Evolutionary conservation across 2,113 vertebrate species (phyloP), one percentile per base, ranked within the genome.

Genomic region (Anser cygnoides): DNA sequence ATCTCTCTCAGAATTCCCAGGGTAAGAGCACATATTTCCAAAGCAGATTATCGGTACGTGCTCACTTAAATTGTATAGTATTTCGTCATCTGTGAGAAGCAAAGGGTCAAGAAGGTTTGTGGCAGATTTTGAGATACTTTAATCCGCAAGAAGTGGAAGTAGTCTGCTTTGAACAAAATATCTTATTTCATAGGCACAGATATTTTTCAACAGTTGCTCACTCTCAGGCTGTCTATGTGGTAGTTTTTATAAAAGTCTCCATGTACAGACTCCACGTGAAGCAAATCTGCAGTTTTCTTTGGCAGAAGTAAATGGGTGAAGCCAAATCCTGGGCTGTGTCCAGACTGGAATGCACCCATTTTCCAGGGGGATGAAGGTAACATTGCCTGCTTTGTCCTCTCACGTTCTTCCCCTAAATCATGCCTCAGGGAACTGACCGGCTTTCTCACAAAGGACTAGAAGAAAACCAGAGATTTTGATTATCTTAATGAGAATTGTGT

Each of bases 371-470:
- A 18, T 33, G 29, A 68, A 22, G 4, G 21, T 61, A 57, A 11
- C n/a, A 31, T 17, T 22, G 28, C 44, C 55, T 22, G 6, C 6
- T 73, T 86, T 65, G 18, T 57, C 5, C 43, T 43, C 4, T 26
- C 35, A 57, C 10, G 6, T 52, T 74, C 33, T 46, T 22, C 13
- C 20, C 35, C 17, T 77, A 87, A 66, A 70, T 78, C 49, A 50
- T 29, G 33, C 16, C 22, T 74, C 55, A 87, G 39, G 26, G 39
- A 68, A 37, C 0, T 0, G 55, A 39, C 3, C 22, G 2, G 9
- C 35, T 84, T 91, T 93, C 67, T 84, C 12, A 70, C 35, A 85
- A 35, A 4, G 0, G 2, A 3, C 35, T 77, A 35, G 70, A 37
- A 80, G 11, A 41, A 67, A 84, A 65, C 18, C 26, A 44, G 41